Percentiles rank a stretch among this genome's conserved stretches.
These are phyloP conservation scores for Episyrphus balteatus DNA, from an alignment of 1,140 invertebrate genomes.

Conservation along the genomic window DNA sequence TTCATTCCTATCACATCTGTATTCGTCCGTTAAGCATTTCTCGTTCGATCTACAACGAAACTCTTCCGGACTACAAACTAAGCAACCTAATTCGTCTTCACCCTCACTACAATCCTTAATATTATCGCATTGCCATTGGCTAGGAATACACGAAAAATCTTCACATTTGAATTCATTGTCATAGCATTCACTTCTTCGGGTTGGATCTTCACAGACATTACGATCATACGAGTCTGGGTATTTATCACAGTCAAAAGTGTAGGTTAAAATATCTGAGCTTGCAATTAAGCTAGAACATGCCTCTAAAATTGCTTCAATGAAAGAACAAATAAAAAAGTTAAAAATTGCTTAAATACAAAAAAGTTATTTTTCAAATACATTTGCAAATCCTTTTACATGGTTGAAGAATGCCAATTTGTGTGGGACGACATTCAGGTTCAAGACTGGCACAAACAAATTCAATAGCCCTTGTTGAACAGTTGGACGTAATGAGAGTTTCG, in stretches of 20 bases:
- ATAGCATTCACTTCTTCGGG: constrained; percentile 40
- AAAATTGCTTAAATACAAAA: not conserved
- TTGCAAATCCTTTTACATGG: constrained; percentile 54
- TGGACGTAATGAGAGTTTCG: constrained; percentile 42
- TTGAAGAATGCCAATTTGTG: constrained; percentile 42
- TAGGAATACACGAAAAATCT: constrained; percentile 51
- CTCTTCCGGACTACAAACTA: constrained; percentile 42
- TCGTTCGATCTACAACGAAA: constrained; percentile 47
- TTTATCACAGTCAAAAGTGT: constrained; percentile 46
- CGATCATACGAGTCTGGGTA: constrained; percentile 44
- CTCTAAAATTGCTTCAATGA: constrained; percentile 41
- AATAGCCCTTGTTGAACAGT: constrained; percentile 47
- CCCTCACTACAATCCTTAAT: constrained; percentile 50
- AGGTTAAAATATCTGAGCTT: constrained; percentile 39
- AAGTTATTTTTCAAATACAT: constrained; percentile 36
- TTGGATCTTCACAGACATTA: constrained; percentile 35
- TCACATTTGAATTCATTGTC: constrained; percentile 48
- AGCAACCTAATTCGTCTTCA: constrained; percentile 52
- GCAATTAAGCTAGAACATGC: constrained; percentile 49
- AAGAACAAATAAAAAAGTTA: not conserved
- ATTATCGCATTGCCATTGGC: constrained; percentile 53
- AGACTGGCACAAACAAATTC: constrained; percentile 52
- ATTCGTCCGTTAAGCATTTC: constrained; percentile 56
- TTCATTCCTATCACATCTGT: constrained; percentile 66
- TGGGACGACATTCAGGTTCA: constrained; percentile 52